phyloP scores from a whole-genome alignment of 2,113 vertebrate species.

The Petrocephalus microphthalmus region DNA sequence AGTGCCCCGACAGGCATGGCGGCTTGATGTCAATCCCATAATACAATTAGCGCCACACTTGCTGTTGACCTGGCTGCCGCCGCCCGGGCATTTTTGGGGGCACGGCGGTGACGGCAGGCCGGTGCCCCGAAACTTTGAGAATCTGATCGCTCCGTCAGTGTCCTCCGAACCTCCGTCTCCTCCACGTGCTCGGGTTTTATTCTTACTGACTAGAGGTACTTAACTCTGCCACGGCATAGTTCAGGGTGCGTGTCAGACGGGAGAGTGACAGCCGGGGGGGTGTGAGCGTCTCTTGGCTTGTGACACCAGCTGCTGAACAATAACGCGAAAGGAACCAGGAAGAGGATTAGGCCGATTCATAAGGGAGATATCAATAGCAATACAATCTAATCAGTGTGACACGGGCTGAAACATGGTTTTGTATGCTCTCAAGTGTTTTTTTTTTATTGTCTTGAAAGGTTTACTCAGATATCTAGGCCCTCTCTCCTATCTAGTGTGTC shows the following conservation, averaged over 20 bases:
- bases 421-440: background rate
- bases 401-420: background rate
- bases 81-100: constrained; percentile 65
- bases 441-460: constrained; percentile 43
- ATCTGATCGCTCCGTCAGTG: background rate
- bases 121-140: constrained; percentile 23
- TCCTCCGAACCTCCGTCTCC: background rate
- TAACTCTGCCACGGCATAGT: too few species aligned
- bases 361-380: constrained; percentile 7
- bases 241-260: background rate
- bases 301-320: background rate
- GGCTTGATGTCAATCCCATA: constrained; percentile 84
- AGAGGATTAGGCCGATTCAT: background rate
- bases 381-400: background rate
- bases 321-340: background rate
- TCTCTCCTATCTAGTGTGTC: constrained; percentile 15
- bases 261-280: background rate
- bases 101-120: constrained; percentile 65
- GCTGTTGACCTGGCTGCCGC: constrained; percentile 81
- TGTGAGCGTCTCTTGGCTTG: background rate
- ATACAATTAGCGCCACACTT: constrained; percentile 86
- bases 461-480: constrained; percentile 17
- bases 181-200: background rate
- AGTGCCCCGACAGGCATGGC: constrained; percentile 76
- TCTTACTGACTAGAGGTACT: background rate